Evolutionary conservation across 1,140 invertebrate genomes (phyloP).

Genomic region (Calycopis cecrops): DNA sequence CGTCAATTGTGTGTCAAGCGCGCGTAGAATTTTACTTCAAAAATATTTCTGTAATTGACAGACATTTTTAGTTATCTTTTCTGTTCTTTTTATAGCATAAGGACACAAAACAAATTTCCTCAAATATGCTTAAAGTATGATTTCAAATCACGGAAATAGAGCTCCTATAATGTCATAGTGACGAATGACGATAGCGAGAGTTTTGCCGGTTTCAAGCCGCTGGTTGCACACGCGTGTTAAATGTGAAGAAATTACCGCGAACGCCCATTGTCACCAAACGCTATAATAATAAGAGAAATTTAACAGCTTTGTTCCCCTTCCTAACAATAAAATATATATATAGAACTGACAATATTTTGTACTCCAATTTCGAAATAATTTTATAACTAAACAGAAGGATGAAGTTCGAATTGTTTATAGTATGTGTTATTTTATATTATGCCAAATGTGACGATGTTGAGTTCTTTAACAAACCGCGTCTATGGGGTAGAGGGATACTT

Average conservation of each 20-base stretch:
- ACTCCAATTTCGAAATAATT: slow-evolving; percentile 26
- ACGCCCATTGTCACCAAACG: slow-evolving; percentile 39
- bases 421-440: slow-evolving; percentile 27
- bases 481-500: slow-evolving; percentile 18
- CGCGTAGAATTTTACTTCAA: no score
- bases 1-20: no score
- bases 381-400: slow-evolving; percentile 21
- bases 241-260: slow-evolving; percentile 40
- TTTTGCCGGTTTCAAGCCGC: slow-evolving; percentile 36
- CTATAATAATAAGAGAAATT: slow-evolving; percentile 57
- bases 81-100: no score
- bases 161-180: no score
- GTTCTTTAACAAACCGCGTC: not conserved
- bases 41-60: no score
- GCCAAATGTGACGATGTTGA: slow-evolving; percentile 2
- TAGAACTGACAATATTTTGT: slow-evolving; percentile 25
- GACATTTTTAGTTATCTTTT: no score
- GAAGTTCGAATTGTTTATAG: slow-evolving; percentile 20
- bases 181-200: slow-evolving; percentile 13
- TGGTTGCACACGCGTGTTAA: slow-evolving; percentile 35
- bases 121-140: no score
- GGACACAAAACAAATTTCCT: no score
- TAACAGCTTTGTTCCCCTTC: slow-evolving; percentile 55
- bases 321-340: slow-evolving; percentile 44
- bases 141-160: no score